These are phyloP conservation scores for Erpobdella octoculata DNA, from an alignment of 2,888 invertebrate species.

Conservation along the genomic window DNA sequence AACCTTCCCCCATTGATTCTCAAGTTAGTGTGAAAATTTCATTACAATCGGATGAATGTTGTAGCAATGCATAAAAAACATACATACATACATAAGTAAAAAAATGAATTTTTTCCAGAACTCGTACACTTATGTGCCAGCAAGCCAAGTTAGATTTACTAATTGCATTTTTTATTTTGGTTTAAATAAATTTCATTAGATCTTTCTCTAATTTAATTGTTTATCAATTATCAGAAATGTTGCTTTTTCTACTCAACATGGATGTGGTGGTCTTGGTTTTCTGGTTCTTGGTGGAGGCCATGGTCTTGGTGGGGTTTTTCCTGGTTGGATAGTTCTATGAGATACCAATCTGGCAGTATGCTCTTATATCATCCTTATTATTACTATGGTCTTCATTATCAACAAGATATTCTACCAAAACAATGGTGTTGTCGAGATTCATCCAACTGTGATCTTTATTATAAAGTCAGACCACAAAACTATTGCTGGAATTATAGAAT, in stretches of 20 bases:
- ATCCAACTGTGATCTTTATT: constrained; percentile 27
- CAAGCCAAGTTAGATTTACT: too few species aligned
- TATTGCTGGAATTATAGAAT: constrained; percentile 5
- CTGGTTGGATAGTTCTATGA: constrained; percentile 13
- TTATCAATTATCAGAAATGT: constrained; percentile 25
- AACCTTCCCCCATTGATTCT: too few species aligned
- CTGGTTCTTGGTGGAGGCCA: constrained; percentile 13
- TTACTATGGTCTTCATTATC: not conserved
- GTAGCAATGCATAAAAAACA: too few species aligned
- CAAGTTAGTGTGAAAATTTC: too few species aligned
- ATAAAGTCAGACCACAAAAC: constrained; percentile 24
- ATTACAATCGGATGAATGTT: too few species aligned
- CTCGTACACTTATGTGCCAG: too few species aligned
- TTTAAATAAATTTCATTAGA: too few species aligned
- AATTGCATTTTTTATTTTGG: too few species aligned
- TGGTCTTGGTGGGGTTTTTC: constrained; percentile 14
- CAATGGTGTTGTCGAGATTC: constrained; percentile 26
- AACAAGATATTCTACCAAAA: constrained; percentile 19
- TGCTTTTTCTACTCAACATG: constrained; percentile 19
- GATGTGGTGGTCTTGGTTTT: constrained; percentile 7
- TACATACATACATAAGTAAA: too few species aligned
- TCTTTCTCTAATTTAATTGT: too few species aligned
- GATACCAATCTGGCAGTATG: constrained; percentile 8
- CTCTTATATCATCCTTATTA: constrained; percentile 26
- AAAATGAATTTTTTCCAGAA: too few species aligned